Evolutionary conservation across 2,888 invertebrate genomes (phyloP), one percentile per base, ranked within the genome.

Genomic region (Neoscelio sp.): DNA sequence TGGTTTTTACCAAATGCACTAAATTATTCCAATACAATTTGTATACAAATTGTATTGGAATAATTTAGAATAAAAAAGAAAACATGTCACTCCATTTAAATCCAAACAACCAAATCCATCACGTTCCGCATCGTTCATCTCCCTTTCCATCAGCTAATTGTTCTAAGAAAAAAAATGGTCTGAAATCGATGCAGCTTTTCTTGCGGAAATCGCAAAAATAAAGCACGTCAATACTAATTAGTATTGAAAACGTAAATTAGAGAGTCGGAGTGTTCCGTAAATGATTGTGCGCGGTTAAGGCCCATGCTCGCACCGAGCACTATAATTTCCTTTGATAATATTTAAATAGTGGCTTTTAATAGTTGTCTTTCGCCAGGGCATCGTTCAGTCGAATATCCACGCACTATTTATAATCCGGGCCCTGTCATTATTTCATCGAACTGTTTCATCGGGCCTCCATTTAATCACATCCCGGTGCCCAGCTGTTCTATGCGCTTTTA

Each of bases 401-500:
- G 82, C 82, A 85, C 86, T 85, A 85, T 88, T 87, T 87, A 89
- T 88, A 86, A 86, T 82, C 82, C 81, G 82, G 85, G 83, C 87
- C 85, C 87, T 85, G 82, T 88, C 86, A 89, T 89, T 89, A 89
- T 87, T 88, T 85, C 87, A 87, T 88, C 88, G 85, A 87, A 88
- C 87, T 86, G 88, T 87, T 88, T 89, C 87, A 87, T 85, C 88
- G 88, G 83, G 81, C 82, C 82, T 52, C 44, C 50, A 73, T 78
- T 83, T 81, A 82, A 83, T 83, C 81, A 77, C 62, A 17, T 26
- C 50, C 50, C 28, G 23, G 26, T 38, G 26, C 44, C 33, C 78
- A 78, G 68, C 78, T 78, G 78, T 62, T 78, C 28, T 62, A 17
- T 38, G 38, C 42, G 50, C 44, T 64, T 73, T 64, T 73, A 18